These are phyloP conservation scores for Brachionus angularis DNA, from an alignment of 1,140 invertebrate genomes.

Conservation along the genomic window DNA sequence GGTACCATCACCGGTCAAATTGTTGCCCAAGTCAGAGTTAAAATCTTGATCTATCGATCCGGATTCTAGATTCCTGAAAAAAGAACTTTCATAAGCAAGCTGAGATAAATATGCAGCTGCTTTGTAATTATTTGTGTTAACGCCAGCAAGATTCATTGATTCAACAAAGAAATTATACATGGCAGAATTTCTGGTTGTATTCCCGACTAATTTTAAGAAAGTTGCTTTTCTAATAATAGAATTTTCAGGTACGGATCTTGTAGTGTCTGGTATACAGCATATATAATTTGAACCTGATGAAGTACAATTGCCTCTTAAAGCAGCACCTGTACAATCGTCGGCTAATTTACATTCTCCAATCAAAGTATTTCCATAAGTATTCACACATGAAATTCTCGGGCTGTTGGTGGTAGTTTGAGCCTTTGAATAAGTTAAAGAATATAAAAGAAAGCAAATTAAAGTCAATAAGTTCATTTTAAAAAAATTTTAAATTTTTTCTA, in stretches of 20 bases:
- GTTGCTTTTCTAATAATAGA: neutral
- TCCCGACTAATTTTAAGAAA: neutral
- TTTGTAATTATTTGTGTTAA: neutral
- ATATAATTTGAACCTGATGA: neutral
- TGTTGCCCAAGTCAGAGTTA: neutral
- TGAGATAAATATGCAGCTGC: conserved; percentile 29
- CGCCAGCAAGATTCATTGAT: neutral
- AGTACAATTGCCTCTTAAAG: conserved; percentile 2
- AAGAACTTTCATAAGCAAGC: conserved; percentile 9
- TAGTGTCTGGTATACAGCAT: conserved; percentile 5
- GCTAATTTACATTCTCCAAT: neutral
- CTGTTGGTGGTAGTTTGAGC: too few species aligned
- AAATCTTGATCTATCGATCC: neutral
- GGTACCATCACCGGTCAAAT: neutral
- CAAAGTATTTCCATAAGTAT: conserved; percentile 1
- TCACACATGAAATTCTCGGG: too few species aligned
- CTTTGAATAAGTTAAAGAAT: too few species aligned
- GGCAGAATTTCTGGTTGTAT: neutral
- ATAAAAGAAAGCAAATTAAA: too few species aligned
- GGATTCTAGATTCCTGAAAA: conserved; percentile 13
- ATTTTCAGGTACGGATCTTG: neutral
- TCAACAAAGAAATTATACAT: conserved; percentile 1
- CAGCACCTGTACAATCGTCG: conserved; percentile 23
- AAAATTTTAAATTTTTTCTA: too few species aligned
- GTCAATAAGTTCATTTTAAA: too few species aligned